These are phyloP conservation scores for Melanotaenia nigrans DNA, from an alignment of 2,797 vertebrate species.

Conservation along the genomic window DNA sequence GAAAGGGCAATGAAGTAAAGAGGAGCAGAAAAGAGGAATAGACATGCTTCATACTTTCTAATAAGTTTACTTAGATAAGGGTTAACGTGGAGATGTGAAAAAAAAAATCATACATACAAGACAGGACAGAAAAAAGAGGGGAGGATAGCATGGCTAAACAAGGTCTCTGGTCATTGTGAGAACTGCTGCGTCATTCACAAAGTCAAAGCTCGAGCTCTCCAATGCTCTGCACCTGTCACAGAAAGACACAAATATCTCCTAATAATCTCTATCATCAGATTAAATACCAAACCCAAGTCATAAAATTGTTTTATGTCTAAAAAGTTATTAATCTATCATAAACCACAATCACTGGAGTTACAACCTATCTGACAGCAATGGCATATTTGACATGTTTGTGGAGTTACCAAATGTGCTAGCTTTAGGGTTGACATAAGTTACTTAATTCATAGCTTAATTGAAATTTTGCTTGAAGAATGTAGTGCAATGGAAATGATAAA, in stretches of 20 bases:
- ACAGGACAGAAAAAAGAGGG: not conserved
- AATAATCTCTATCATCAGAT: constrained; percentile 21
- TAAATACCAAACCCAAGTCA: constrained; percentile 25
- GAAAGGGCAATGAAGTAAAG: not conserved
- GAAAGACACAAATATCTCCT: constrained; percentile 4
- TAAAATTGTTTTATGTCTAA: not conserved
- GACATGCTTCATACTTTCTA: not conserved
- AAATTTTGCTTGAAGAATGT: not conserved
- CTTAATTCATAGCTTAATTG: not conserved
- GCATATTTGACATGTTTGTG: not conserved
- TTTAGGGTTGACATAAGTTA: not conserved
- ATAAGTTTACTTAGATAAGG: not conserved
- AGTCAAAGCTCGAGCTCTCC: constrained; percentile 50
- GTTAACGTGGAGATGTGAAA: not conserved
- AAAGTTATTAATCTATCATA: constrained; percentile 19
- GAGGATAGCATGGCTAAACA: constrained; percentile 7
- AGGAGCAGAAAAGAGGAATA: not conserved
- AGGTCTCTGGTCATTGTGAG: constrained; percentile 36
- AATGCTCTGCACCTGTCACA: constrained; percentile 14
- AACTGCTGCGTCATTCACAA: constrained; percentile 63
- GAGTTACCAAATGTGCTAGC: not conserved
- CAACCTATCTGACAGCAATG: not conserved
- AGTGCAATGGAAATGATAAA: not conserved
- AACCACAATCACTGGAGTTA: not conserved
- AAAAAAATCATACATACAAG: not conserved